Percentiles rank a stretch among this genome's conserved stretches.
phyloP scores from a whole-genome alignment of 2,888 invertebrate genomes.

The Cotesia congregata region DNA sequence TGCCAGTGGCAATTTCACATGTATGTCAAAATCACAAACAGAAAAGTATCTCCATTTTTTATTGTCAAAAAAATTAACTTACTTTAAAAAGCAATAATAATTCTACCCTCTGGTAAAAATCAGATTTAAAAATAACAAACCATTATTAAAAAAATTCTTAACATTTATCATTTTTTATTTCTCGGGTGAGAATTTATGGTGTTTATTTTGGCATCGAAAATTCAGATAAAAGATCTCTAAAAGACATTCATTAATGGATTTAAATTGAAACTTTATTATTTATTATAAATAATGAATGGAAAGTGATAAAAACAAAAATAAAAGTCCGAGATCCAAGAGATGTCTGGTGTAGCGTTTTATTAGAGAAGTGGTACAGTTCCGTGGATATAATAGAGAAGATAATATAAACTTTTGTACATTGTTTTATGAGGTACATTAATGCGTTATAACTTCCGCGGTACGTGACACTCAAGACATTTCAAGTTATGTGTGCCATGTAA shows the following conservation, averaged over 20 bases:
- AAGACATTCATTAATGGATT: too few species aligned
- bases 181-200: too few species aligned
- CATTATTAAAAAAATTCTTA: too few species aligned
- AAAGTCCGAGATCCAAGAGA: background rate
- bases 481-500: slow-evolving; percentile 35
- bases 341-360: slow-evolving; percentile 16
- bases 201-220: too few species aligned
- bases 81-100: too few species aligned
- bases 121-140: too few species aligned
- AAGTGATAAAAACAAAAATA: background rate
- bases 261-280: too few species aligned
- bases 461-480: slow-evolving; percentile 34
- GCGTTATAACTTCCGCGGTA: slow-evolving; percentile 40
- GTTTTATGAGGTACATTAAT: slow-evolving; percentile 46
- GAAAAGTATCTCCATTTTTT: background rate
- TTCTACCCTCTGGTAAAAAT: too few species aligned
- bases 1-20: background rate
- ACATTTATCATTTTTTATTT: too few species aligned
- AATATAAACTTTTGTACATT: slow-evolving; percentile 45
- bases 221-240: too few species aligned
- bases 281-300: too few species aligned
- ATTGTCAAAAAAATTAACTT: background rate
- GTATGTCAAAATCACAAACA: background rate
- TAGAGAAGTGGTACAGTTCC: slow-evolving; percentile 17
- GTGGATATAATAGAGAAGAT: slow-evolving; percentile 41